These are phyloP conservation scores for Drosophila jambulina DNA, from an alignment of 1,140 invertebrate genomes.

Conservation along the genomic window DNA sequence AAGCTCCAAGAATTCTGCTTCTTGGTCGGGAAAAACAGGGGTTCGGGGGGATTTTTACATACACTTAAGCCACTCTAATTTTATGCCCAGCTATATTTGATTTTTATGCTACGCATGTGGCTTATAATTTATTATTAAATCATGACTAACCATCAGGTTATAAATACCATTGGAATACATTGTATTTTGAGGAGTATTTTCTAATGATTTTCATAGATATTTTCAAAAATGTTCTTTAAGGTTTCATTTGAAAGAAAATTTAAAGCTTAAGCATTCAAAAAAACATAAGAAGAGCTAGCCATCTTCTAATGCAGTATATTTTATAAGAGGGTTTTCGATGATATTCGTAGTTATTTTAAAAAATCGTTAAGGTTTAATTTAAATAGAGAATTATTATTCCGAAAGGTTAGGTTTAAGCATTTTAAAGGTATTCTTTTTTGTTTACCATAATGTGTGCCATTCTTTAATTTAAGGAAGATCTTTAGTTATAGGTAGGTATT, in stretches of 20 bases:
- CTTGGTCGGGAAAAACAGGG: background rate
- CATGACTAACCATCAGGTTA: background rate
- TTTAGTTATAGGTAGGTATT: too few species aligned
- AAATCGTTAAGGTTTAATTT: background rate
- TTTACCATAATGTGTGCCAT: too few species aligned
- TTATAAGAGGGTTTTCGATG: background rate
- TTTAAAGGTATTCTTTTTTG: background rate
- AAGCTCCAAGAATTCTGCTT: constrained; percentile 29
- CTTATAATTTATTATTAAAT: constrained; percentile 21
- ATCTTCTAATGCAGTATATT: too few species aligned
- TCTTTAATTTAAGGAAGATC: too few species aligned
- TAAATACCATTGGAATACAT: background rate
- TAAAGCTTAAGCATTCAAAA: too few species aligned
- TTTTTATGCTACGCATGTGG: constrained; percentile 21
- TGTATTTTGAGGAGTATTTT: background rate
- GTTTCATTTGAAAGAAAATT: background rate
- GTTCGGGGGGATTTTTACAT: background rate
- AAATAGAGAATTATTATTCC: too few species aligned
- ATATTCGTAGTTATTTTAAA: background rate
- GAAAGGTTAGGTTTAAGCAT: background rate
- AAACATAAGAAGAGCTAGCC: too few species aligned
- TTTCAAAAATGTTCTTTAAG: background rate
- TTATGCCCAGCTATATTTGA: constrained; percentile 30
- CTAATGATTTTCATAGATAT: fast-evolving
- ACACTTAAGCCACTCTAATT: constrained; percentile 43